Conservation (phyloP, 2,888 invertebrate species). For the Apodemia hepburni region DNA sequence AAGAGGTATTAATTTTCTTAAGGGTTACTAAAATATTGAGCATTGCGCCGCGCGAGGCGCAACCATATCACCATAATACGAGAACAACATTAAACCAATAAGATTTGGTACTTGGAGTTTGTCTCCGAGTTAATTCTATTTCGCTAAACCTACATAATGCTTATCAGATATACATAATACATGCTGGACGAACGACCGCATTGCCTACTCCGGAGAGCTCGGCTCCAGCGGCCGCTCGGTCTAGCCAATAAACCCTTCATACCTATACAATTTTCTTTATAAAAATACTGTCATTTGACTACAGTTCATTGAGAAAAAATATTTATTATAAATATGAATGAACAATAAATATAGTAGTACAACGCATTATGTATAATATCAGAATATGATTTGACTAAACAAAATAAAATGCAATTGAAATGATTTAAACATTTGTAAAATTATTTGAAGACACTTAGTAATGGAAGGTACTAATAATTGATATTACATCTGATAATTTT, state of each 20-base stretch:
- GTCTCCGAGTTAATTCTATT: conserved; percentile 75
- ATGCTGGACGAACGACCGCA: conserved; percentile 30
- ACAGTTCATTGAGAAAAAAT: conserved; percentile 77
- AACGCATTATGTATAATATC: conserved; percentile 71
- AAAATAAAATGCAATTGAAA: conserved; percentile 80
- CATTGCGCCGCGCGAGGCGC: conserved; percentile 71
- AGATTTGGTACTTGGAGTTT: conserved; percentile 75
- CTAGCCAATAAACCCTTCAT: conserved; percentile 67
- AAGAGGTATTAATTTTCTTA: conserved; percentile 81
- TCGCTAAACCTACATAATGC: conserved; percentile 81
- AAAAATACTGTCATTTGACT: conserved; percentile 82
- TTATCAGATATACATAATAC: conserved; percentile 77
- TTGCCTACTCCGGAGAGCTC: conserved; percentile 24
- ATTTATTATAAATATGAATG: conserved; percentile 65
- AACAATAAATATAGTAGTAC: conserved; percentile 71
- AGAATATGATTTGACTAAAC: conserved; percentile 77
- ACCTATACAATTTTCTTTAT: conserved; percentile 76
- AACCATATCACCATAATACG: conserved; percentile 77
- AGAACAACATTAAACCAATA: conserved; percentile 78
- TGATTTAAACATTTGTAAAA: conserved; percentile 72
- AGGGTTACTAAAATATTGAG: conserved; percentile 81
- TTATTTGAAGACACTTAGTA: conserved; percentile 67
- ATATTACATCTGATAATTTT: conserved; percentile 39
- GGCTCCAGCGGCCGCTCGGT: conserved; percentile 35
- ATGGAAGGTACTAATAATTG: conserved; percentile 76